Percentiles rank a stretch among this genome's conserved stretches.
Conservation (phyloP, 2,113 vertebrate species). For the Hydropotes inermis region DNA sequence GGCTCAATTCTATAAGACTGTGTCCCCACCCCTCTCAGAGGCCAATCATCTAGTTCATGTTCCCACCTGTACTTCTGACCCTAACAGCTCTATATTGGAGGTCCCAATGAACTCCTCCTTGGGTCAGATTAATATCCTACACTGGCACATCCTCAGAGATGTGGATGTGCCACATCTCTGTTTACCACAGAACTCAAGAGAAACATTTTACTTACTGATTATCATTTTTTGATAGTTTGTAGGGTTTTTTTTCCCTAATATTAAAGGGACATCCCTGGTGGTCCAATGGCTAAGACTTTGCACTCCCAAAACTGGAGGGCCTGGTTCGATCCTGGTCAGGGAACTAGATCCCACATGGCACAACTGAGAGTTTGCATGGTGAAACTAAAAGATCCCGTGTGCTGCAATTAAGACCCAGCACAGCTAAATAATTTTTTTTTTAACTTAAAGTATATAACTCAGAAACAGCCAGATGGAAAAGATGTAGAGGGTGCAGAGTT, state of each 20-base stretch:
- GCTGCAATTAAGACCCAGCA: no score
- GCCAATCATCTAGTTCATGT: background rate
- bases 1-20: background rate
- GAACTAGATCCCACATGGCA: no score
- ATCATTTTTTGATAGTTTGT: background rate
- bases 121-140: background rate
- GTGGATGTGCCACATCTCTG: no score
- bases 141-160: no score
- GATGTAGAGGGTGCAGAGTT: background rate
- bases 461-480: background rate
- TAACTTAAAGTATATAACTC: background rate
- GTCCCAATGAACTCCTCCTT: background rate
- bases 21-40: background rate
- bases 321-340: no score
- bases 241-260: background rate
- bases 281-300: no score
- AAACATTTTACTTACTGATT: background rate
- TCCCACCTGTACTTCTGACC: background rate
- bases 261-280: background rate
- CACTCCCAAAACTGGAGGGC: no score
- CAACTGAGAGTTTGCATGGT: no score
- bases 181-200: background rate
- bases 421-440: no score
- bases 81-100: background rate
- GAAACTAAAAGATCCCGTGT: no score